phyloP scores from a whole-genome alignment of 1,140 invertebrate species.

The Battus philenor region DNA sequence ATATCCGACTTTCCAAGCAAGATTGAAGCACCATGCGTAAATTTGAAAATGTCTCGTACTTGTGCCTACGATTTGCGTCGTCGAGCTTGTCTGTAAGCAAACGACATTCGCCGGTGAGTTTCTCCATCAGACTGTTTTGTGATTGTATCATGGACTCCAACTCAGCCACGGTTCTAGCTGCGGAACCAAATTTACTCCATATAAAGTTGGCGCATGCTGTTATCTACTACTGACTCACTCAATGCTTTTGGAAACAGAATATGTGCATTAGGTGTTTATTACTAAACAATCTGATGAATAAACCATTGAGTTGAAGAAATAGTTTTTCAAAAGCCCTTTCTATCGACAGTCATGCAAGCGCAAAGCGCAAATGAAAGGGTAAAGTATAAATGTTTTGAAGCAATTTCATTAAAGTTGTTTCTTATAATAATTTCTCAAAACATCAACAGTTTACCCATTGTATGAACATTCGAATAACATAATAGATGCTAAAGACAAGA shows the following conservation, averaged over 20 bases:
- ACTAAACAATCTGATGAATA: constrained; percentile 78
- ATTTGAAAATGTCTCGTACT: constrained; percentile 79
- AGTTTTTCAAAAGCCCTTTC: constrained; percentile 53
- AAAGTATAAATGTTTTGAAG: constrained; percentile 73
- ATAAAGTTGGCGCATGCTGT: constrained; percentile 28
- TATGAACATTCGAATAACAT: constrained; percentile 21
- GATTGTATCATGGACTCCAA: constrained; percentile 90
- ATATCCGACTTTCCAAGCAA: too few relatives aligned
- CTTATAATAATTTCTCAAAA: constrained; percentile 51
- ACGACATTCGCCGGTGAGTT: constrained; percentile 90
- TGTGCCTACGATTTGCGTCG: constrained; percentile 87
- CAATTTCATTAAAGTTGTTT: constrained; percentile 20
- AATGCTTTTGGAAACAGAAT: constrained; percentile 11
- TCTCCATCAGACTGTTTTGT: constrained; percentile 92
- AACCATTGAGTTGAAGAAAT: constrained; percentile 76
- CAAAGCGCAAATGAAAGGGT: constrained; percentile 55
- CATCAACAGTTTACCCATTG: constrained; percentile 78
- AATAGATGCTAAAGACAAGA: too few relatives aligned
- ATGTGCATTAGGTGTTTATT: background rate
- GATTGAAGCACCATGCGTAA: constrained; percentile 38
- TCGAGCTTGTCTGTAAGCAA: constrained; percentile 89
- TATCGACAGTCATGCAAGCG: constrained; percentile 59
- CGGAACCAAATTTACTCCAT: constrained; percentile 68
- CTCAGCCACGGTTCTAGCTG: constrained; percentile 88
- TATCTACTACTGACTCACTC: background rate